Percentiles rank a stretch among this genome's conserved stretches.
phyloP scores from a whole-genome alignment of 30 jellyfish, hydroid and myxozoan genomes.

The Aurelia coerulea region DNA sequence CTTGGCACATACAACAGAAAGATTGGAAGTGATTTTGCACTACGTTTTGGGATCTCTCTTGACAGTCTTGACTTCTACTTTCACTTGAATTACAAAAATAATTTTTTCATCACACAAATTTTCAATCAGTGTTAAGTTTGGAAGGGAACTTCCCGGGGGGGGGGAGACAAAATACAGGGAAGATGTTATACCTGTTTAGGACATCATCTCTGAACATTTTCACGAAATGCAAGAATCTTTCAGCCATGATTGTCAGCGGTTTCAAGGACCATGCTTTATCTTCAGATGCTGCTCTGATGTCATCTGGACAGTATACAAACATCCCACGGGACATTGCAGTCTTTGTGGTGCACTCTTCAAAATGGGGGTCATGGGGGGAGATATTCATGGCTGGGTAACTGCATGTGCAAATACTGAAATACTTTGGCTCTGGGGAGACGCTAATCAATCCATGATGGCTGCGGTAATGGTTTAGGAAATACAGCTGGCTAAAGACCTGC shows the following conservation, averaged over 20 bases:
- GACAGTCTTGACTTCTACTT: too few relatives aligned
- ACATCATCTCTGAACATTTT: conserved; percentile 66
- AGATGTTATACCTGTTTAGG: conserved; percentile 5
- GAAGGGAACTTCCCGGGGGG: too few relatives aligned
- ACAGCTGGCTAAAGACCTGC: conserved; percentile 70
- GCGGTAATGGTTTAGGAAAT: conserved; percentile 56
- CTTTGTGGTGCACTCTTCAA: conserved; percentile 63
- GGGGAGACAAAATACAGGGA: too few relatives aligned
- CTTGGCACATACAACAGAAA: too few relatives aligned
- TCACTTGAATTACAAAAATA: too few relatives aligned
- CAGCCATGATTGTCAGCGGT: conserved; percentile 59
- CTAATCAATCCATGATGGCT: conserved; percentile 69
- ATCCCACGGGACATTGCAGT: conserved; percentile 67
- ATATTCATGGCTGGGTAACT: conserved; percentile 61
- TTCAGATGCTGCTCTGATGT: conserved; percentile 58
- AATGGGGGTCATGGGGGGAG: conserved; percentile 60
- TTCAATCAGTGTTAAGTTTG: too few relatives aligned
- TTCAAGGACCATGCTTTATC: conserved; percentile 64
- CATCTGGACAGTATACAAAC: conserved; percentile 69
- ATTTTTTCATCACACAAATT: too few relatives aligned
- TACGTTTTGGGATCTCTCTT: too few relatives aligned
- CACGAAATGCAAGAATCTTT: conserved; percentile 61
- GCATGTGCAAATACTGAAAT: conserved; percentile 61
- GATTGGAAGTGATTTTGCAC: too few relatives aligned
- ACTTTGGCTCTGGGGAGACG: conserved; percentile 65